Evolutionary conservation across 2,888 invertebrate genomes (phyloP).

Genomic region (Pseudococcus jackbeardsleyi): DNA sequence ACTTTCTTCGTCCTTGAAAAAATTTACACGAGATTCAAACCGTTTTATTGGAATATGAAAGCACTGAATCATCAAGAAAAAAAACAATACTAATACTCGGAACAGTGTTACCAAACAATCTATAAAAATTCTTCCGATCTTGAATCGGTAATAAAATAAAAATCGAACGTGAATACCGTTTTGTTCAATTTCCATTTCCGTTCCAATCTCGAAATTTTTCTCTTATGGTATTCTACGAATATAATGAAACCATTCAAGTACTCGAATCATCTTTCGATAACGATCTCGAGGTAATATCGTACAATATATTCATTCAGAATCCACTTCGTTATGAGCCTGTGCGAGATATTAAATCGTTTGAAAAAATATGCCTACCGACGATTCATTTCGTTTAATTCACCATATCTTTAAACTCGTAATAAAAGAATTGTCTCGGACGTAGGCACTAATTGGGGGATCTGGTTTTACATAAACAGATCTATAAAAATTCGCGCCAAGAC

Average conservation of each 20-base stretch:
- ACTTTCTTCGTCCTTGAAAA: not conserved
- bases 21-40: not conserved
- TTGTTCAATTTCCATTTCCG: not conserved
- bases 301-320: not conserved
- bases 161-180: not conserved
- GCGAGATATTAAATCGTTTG: not conserved
- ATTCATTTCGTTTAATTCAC: constrained; percentile 12
- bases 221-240: not conserved
- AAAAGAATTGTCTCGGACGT: not conserved
- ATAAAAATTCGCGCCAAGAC: not conserved
- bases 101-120: constrained; percentile 4
- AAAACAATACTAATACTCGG: not conserved
- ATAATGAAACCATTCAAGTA: not conserved
- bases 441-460: not conserved
- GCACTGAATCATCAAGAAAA: not conserved
- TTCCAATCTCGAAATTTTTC: not conserved
- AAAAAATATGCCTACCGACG: not conserved
- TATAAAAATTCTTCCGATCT: not conserved
- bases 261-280: not conserved
- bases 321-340: not conserved
- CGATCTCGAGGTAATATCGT: not conserved
- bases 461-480: not conserved
- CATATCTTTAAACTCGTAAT: not conserved
- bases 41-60: not conserved
- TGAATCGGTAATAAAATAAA: not conserved